phyloP scores from a whole-genome alignment of 2,113 vertebrate genomes.

The Engraulis encrasicolus region DNA sequence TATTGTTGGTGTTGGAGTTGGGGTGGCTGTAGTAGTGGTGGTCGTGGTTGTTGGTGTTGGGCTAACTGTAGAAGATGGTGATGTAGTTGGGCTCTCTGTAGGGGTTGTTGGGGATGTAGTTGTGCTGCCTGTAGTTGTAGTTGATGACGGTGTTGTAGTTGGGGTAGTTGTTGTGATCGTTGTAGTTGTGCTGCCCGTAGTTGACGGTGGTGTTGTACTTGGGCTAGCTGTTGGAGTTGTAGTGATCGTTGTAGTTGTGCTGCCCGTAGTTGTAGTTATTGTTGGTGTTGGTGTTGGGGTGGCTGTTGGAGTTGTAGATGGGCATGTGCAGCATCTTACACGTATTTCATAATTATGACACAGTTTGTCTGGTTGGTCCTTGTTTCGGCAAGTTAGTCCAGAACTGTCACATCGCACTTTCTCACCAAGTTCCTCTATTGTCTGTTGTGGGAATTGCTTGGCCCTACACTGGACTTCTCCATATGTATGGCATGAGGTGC shows the following conservation, averaged over 20 bases:
- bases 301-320: not conserved
- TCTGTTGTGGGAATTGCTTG: not conserved
- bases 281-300: not conserved
- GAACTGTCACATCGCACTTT: not conserved
- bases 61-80: too few species aligned
- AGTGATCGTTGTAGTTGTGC: not conserved
- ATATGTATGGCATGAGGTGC: not conserved
- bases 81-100: not conserved
- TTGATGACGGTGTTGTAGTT: not conserved
- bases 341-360: slow-evolving; percentile 1
- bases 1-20: too few species aligned
- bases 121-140: not conserved
- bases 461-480: not conserved
- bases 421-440: not conserved
- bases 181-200: not conserved
- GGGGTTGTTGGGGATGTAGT: not conserved
- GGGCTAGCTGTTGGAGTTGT: not conserved
- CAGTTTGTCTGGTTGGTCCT: not conserved
- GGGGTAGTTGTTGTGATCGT: not conserved
- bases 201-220: not conserved
- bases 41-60: not conserved
- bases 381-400: not conserved
- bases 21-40: not conserved
- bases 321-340: not conserved
- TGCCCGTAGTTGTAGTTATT: not conserved